These are phyloP conservation scores for Myotis planiceps DNA, from an alignment of 2,797 vertebrate genomes.

Conservation along the genomic window DNA sequence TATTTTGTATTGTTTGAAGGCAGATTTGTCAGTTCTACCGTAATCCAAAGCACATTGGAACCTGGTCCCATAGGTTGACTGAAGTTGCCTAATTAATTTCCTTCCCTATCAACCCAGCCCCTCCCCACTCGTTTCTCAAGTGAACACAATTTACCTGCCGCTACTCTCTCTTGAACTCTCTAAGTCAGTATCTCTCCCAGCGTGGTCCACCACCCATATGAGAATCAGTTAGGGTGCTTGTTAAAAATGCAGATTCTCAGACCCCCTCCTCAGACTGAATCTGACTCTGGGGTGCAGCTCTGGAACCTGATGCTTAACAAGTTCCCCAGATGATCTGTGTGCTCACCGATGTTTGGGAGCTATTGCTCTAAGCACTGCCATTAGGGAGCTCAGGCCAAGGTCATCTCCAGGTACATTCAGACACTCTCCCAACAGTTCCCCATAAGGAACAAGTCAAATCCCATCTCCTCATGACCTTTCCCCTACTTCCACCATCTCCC, in stretches of 20 bases:
- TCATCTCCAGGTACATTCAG: slow-evolving; percentile 9
- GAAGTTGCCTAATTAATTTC: slow-evolving; percentile 22
- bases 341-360: background rate
- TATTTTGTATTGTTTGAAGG: background rate
- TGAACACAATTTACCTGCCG: background rate
- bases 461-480: background rate
- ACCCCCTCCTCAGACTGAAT: background rate
- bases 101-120: background rate
- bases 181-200: background rate
- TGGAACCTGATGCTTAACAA: background rate
- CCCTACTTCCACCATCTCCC: background rate
- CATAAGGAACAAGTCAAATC: background rate
- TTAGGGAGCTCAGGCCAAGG: slow-evolving; percentile 31
- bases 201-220: background rate
- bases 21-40: background rate
- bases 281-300: background rate
- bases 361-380: background rate
- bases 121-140: background rate
- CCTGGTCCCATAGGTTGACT: background rate
- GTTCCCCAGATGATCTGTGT: slow-evolving; percentile 27
- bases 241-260: background rate
- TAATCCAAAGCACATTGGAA: background rate
- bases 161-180: background rate
- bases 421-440: background rate
- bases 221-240: background rate